Conservation (phyloP, 2,797 vertebrate genomes). For the Thalassophryne amazonica region DNA sequence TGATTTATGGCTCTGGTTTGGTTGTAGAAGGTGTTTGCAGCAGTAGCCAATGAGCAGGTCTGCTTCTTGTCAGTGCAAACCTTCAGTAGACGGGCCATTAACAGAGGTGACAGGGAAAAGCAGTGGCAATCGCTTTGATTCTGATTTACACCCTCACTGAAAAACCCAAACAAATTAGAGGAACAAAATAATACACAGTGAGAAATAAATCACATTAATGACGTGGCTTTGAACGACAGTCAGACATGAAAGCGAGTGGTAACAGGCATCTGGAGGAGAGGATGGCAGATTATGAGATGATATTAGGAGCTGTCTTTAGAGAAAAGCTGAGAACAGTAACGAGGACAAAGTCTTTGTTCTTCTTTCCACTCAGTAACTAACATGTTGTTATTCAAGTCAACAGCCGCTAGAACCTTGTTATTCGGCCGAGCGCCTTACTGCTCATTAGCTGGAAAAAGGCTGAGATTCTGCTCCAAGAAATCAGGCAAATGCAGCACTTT, state of each 20-base stretch:
- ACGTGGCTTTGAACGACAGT: conserved; percentile 66
- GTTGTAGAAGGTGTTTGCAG: conserved; percentile 66
- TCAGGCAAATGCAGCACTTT: conserved; percentile 5
- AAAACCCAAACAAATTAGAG: conserved; percentile 75
- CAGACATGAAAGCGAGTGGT: conserved; percentile 59
- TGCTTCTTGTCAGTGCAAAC: conserved; percentile 67
- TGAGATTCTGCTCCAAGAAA: conserved; percentile 45
- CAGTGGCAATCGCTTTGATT: conserved; percentile 68
- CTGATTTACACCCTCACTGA: conserved; percentile 70
- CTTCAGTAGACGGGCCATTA: conserved; percentile 67
- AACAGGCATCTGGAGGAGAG: conserved; percentile 63
- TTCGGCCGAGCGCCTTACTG: conserved; percentile 44
- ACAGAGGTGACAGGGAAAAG: conserved; percentile 72
- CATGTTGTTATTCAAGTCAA: conserved; percentile 73
- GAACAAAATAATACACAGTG: conserved; percentile 73
- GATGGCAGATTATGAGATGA: conserved; percentile 64
- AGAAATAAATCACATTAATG: conserved; percentile 78
- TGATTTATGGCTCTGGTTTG: conserved; percentile 55
- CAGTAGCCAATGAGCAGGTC: conserved; percentile 65
- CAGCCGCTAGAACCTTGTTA: conserved; percentile 67
- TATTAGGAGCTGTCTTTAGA: conserved; percentile 70
- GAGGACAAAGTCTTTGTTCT: conserved; percentile 67
- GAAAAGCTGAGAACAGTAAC: conserved; percentile 59
- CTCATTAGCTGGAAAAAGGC: conserved; percentile 62
- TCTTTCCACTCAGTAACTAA: conserved; percentile 50